phyloP scores from a whole-genome alignment of 30 jellyfish, hydroid and myxozoan genomes.

The Calvadosia cruxmelitensis region DNA sequence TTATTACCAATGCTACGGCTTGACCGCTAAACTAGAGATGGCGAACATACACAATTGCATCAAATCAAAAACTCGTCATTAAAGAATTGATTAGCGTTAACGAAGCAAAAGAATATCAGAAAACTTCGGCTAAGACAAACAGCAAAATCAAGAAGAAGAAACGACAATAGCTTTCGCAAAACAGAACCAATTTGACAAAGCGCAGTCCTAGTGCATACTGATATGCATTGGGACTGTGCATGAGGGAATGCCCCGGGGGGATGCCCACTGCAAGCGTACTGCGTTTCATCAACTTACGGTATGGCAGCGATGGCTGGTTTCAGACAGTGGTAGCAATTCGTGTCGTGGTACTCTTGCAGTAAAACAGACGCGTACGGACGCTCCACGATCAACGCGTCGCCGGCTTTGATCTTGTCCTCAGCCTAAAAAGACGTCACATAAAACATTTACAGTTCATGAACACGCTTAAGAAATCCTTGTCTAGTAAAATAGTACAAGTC shows the following conservation, averaged over 20 bases:
- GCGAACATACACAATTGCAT: no score
- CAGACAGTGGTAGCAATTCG: constrained; percentile 54
- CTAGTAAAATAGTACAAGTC: no score
- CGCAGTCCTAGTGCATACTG: not conserved
- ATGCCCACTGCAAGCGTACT: not conserved
- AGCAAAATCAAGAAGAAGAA: no score
- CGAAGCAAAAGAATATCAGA: no score
- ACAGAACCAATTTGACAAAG: not conserved
- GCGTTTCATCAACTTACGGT: constrained; percentile 28
- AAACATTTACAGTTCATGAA: no score
- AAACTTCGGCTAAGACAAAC: no score
- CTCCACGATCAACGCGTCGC: constrained; percentile 52
- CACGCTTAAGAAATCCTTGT: no score
- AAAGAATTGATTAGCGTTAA: no score
- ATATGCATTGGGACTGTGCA: not conserved
- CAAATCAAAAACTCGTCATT: no score
- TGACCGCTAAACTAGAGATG: no score
- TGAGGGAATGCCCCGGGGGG: not conserved
- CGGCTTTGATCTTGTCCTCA: constrained; percentile 46
- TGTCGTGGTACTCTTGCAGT: constrained; percentile 33
- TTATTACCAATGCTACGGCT: no score
- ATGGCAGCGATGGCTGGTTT: constrained; percentile 39
- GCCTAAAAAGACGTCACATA: constrained; percentile 31
- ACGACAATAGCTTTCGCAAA: no score
- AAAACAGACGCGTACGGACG: constrained; percentile 57